phyloP scores from a whole-genome alignment of 2,797 vertebrate genomes.

The Chiroxiphia lanceolata region DNA sequence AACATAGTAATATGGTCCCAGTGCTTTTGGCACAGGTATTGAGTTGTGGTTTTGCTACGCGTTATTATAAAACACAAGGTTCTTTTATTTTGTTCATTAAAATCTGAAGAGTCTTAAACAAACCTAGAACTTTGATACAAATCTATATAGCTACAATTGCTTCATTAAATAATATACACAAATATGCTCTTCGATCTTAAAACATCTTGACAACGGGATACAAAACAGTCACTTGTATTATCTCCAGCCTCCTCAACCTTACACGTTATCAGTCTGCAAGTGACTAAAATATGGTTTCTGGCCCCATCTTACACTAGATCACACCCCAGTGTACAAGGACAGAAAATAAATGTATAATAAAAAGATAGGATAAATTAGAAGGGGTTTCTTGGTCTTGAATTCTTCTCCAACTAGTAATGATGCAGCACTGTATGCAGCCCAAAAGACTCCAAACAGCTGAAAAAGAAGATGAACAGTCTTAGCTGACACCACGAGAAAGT shows the following conservation, averaged over 20 bases:
- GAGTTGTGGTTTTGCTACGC: slow-evolving; percentile 57
- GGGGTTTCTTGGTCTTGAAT: slow-evolving; percentile 99
- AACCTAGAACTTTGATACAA: slow-evolving; percentile 82
- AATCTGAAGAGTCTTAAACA: slow-evolving; percentile 79
- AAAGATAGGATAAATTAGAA: slow-evolving; percentile 98
- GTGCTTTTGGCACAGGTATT: slow-evolving; percentile 77
- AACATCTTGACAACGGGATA: slow-evolving; percentile 61
- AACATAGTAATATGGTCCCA: slow-evolving; percentile 58
- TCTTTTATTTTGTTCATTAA: slow-evolving; percentile 73
- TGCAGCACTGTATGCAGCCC: slow-evolving; percentile 98
- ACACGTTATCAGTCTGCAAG: slow-evolving; percentile 55
- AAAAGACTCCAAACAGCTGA: slow-evolving; percentile 96
- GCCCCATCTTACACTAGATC: slow-evolving; percentile 68
- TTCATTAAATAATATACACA: slow-evolving; percentile 87
- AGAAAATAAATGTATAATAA: slow-evolving; percentile 99
- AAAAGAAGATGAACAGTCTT: slow-evolving; percentile 59
- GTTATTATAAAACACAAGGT: slow-evolving; percentile 72
- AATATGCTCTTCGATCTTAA: slow-evolving; percentile 71
- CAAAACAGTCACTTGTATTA: slow-evolving; percentile 64
- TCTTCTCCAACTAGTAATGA: slow-evolving; percentile 97
- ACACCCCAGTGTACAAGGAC: slow-evolving; percentile 97
- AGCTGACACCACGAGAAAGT: background rate
- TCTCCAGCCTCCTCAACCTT: slow-evolving; percentile 53
- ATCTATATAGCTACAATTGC: slow-evolving; percentile 79
- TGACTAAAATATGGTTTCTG: slow-evolving; percentile 55